Percentiles rank a stretch among this genome's conserved stretches.
Evolutionary conservation across 1,140 invertebrate species (phyloP).

Genomic region (Pseudomyrmex dendroicus): DNA sequence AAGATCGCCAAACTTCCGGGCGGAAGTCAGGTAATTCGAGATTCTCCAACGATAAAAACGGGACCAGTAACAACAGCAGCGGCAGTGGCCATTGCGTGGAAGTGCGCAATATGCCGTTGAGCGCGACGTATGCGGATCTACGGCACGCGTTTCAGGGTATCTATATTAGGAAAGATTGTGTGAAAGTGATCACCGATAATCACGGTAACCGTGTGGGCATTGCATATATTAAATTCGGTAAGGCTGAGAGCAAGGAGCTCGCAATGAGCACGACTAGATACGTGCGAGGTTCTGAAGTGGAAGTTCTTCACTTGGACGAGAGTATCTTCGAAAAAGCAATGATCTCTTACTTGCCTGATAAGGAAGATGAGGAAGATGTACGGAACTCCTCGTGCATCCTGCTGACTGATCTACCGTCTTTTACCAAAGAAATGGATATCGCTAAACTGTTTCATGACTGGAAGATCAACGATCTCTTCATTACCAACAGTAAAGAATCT

Average conservation of each 20-base stretch:
- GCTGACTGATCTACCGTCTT: conserved; percentile 90
- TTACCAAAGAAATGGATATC: conserved; percentile 91
- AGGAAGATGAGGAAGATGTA: conserved; percentile 77
- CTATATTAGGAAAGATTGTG: conserved; percentile 92
- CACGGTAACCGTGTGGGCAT: conserved; percentile 92
- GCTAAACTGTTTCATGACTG: conserved; percentile 91
- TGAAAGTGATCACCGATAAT: conserved; percentile 94
- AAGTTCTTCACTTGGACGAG: conserved; percentile 87
- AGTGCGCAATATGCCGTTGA: conserved; percentile 88
- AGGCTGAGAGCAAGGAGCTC: conserved; percentile 88
- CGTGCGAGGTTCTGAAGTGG: conserved; percentile 86
- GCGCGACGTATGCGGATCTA: conserved; percentile 91
- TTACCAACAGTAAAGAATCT: conserved; percentile 88
- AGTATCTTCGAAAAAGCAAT: conserved; percentile 88
- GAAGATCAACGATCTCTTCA: conserved; percentile 88
- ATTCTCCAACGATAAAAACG: conserved; percentile 63
- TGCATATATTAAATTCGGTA: conserved; percentile 92
- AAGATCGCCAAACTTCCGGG: conserved; percentile 65
- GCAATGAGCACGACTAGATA: conserved; percentile 86
- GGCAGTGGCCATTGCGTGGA: conserved; percentile 87
- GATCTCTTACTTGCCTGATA: conserved; percentile 86
- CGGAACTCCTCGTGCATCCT: conserved; percentile 86
- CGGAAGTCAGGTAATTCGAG: conserved; percentile 69
- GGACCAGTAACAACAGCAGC: too few relatives aligned
- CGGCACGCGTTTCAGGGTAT: conserved; percentile 92